Evolutionary conservation across 2,888 invertebrate species (phyloP), one percentile per base, ranked within the genome.

Genomic region (Drosophila borborema): DNA sequence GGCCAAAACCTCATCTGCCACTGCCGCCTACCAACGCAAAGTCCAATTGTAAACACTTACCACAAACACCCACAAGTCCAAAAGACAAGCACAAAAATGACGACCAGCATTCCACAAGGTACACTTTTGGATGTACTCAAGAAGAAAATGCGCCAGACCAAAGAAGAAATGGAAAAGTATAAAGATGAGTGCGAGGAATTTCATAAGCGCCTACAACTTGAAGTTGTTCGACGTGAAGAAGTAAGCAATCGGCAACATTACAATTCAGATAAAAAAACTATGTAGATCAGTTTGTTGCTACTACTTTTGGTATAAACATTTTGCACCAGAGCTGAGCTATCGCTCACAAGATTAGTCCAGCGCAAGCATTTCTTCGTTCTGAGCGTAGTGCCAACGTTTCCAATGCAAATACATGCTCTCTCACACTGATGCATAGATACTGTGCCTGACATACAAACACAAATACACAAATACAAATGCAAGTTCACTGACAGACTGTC

Each of bases 101-200:
- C 97, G 95, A 95, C 97, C 93, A 97, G 96, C 94, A 96, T 97
- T 94, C 96, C 96, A 94, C 98, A 98, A 95, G 98, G 98, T 93
- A 97, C 97, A 92, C 96, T 99, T 91, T 95, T 99, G 94, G 98
- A 99, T 94, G 98, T 98, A 92, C 96, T 99, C 92, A 99, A 99
- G 96, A 98, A 99, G 96, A 99, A 99, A 96, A 99, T 99, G 99
- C 96, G 98, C 91, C 98, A 98, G 94, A 98, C 99, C 91, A 98
- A 99, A 95, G 98, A 99, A 94, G 99, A 99, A 95, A 97, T 99
- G 96, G 99, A 99, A 94, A 97, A 97, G 94, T 98, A 98, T 95
- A 98, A 98, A 95, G 99, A 99, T 94, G 98, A 98, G 94, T 97
- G 98, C 94, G 99, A 99, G 94, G 98, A 98, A 94, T 97, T 96